Conservation (phyloP, 2,797 vertebrate species). For the Momotus momota region DNA sequence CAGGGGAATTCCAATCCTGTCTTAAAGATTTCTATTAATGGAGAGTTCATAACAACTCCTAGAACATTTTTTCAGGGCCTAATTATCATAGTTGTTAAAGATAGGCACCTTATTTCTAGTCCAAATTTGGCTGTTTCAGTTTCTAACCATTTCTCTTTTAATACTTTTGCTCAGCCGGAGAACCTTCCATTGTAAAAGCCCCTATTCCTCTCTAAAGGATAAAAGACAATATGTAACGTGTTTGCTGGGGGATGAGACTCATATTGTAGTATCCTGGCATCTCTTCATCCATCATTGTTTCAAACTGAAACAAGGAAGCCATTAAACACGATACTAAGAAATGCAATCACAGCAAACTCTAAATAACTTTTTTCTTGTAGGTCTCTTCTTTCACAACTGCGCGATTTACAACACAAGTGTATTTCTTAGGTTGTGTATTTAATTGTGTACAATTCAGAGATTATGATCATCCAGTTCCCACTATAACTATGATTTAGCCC, state of each 20-base stretch:
- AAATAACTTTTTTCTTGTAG: background rate
- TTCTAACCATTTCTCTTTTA: background rate
- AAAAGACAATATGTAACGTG: background rate
- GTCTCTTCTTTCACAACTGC: background rate
- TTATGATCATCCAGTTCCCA: background rate
- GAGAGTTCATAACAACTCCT: background rate
- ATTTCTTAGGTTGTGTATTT: background rate
- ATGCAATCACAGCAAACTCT: background rate
- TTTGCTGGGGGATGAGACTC: background rate
- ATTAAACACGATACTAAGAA: background rate
- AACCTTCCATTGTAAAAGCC: background rate
- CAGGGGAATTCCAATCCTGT: background rate
- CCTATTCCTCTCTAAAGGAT: background rate
- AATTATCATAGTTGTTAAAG: conserved; percentile 20
- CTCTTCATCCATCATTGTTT: background rate
- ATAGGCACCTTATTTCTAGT: background rate
- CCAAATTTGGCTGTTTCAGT: background rate
- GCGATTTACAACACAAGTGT: background rate
- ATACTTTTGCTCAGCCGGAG: background rate
- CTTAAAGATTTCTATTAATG: conserved; percentile 36
- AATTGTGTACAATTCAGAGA: background rate
- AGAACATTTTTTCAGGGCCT: conserved; percentile 6
- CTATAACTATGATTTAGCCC: background rate
- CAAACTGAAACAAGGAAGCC: background rate
- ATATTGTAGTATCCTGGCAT: background rate